Evolutionary conservation across 2,113 vertebrate species (phyloP), one percentile per base, ranked within the genome.

Genomic region (Plecotus auritus): DNA sequence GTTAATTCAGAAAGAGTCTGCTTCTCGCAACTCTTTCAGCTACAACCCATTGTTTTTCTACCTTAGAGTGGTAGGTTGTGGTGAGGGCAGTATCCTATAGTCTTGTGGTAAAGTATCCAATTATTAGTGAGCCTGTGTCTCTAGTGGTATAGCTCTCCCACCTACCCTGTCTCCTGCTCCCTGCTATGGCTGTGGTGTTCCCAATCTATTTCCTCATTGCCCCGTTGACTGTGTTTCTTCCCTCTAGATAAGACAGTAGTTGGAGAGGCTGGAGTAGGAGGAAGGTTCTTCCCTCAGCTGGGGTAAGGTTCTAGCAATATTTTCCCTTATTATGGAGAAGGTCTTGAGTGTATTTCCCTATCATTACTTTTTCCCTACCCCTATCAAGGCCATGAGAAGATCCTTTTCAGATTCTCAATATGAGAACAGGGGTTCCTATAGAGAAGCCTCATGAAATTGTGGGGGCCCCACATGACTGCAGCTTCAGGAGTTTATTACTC

Each of bases 141-240:
- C n/a, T 8, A 5, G 2, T 14, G 37, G 28, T 40, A 69, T 5
- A 47, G 26, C 7, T n/a, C 45, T 7, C 26, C 2, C 11, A 7
- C 7, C 2, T 66, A 12, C 22, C 4, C 11, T 3, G 2, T 12
- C 20, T 11, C 4, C 51, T 16, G 9, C 49, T 30, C 42, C 3
- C 26, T 83, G 83, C 26, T 23, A 28, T 51, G 14, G 26, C n/a
- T 69, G 20, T 12, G 56, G 12, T 18, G 17, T 37, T 91, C 22
- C n/a, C 9, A 12, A 1, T 49, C 28, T 72, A 26, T 32, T 67
- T 90, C 13, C 70, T 40, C 87, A n/a, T 87, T 67, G 26, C 30
- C 16, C 30, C 20, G 17, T 59, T 69, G 80, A 69, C 16, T 40
- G 59, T 54, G 18, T 23, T 30, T 59, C 23, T 4, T 5, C 17